Evolutionary conservation across 2,113 vertebrate species (phyloP), one percentile per base, ranked within the genome.

Genomic region (Acanthisitta chloris): DNA sequence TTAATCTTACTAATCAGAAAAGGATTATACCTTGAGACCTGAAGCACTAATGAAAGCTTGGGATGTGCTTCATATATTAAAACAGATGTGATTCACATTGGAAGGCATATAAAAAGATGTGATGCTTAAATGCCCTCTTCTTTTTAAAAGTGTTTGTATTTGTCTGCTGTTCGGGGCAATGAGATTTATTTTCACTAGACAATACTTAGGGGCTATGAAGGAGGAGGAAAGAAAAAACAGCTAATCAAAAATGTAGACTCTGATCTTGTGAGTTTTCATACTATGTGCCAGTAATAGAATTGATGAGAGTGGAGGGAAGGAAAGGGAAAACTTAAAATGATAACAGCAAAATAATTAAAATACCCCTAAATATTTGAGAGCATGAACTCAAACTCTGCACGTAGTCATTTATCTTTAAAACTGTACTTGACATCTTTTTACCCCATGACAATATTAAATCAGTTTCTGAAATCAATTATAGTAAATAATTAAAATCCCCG

Each of bases 1-100:
- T 86, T 58, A 86, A 83, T 81, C 58, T 88, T 25, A 48, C 19
- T 86, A 78, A 86, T 83, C 86, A 92, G 80, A 43, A 88, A 78
- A 72, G 57, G 36, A 70, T 88, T 78, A 17, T 11, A 40, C 17
- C 5, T 12, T 17, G 58, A 38, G 65, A 81, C 46, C 45, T 61
- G 45, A 84, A 69, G 59, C 76, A 45, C 54, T 29, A 72, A 48
- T 14, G n/a, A 65, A 92, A 93, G 34, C 31, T 70, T 62, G 31
- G 72, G 26, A 57, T 14, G 34, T 43, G 46, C 34, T 76, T 61
- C 82, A 96, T 28, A 42, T 71, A 12, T 65, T 61, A 57, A 15
- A 82, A 66, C 13, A 66, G 38, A 64, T 54, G 64, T 62, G 46
- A 55, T n/a, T 67, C 55, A 29, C 5, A 2, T 2, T 42, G 54